Conservation (phyloP, 2,113 vertebrate genomes). For the Oncorhynchus keta region DNA sequence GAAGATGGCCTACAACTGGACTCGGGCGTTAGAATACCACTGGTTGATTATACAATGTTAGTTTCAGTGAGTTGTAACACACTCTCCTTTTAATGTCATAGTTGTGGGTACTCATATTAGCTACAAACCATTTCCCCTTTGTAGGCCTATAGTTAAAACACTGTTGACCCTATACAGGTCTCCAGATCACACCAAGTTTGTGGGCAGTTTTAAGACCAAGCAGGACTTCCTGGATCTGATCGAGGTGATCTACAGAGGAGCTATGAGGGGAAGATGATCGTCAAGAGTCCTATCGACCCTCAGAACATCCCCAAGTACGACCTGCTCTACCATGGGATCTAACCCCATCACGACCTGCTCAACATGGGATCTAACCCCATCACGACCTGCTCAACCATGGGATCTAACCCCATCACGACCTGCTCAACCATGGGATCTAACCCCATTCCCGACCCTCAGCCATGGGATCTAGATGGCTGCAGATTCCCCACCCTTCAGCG, state of each 20-base stretch:
- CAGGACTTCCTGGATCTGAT: slow-evolving; percentile 97
- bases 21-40: background rate
- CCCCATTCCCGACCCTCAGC: too few species aligned
- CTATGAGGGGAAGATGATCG: slow-evolving; percentile 98
- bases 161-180: slow-evolving; percentile 74
- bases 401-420: too few species aligned
- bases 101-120: background rate
- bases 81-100: background rate
- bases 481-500: too few species aligned
- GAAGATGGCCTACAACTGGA: background rate
- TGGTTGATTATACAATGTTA: background rate
- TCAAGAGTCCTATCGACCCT: slow-evolving; percentile 93
- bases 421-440: too few species aligned
- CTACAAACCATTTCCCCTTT: background rate
- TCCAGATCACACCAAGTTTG: slow-evolving; percentile 98
- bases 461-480: too few species aligned
- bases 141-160: background rate
- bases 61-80: background rate
- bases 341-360: too few species aligned
- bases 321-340: slow-evolving; percentile 75
- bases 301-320: slow-evolving; percentile 94
- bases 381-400: too few species aligned
- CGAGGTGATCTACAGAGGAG: slow-evolving; percentile 95
- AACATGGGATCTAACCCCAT: too few species aligned
- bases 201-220: slow-evolving; percentile 97